Evolutionary conservation across 2,113 vertebrate genomes (phyloP), one percentile per base, ranked within the genome.

Genomic region (Chelonoidis abingdonii): DNA sequence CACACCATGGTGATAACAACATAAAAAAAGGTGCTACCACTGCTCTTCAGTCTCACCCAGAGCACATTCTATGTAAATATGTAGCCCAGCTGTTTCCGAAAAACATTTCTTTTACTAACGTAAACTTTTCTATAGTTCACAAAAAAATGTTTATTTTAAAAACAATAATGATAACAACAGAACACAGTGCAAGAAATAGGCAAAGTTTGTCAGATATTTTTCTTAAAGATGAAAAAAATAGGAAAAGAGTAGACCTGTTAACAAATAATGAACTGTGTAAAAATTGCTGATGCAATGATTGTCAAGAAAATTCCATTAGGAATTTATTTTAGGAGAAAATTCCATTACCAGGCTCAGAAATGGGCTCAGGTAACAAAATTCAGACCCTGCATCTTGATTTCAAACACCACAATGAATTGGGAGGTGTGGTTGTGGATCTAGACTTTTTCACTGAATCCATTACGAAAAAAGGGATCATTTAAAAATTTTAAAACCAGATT

Each of bases 401-500:
- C n/a, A 52, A 93, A 87, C 76, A 13, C 29, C 83, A 80, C 79
- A 93, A 90, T 92, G 87, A 75, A 27, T 3, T 29, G 50, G 50
- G 50, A 13, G 50, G 14, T 14, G 50, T 2, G 4, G 50, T 7
- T 44, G 13, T 14, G 49, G 11, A 24, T 59, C 5, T 72, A n/a
- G 89, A 56, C 2, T 9, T 82, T 29, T 89, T 92, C 90, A 52
- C 16, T 84, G 54, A 80, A 80, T 3, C 5, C 69, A 85, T 95
- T 84, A 24, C 12, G 82, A 89, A 92, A 92, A 22, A 86, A 31
- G 84, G 87, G 56, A 52, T 49, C 35, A 88, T 25, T 92, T 88
- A 75, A 9, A 93, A 2, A 2, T 35, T 96, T 89, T 96, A 83
- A 96, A 94, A 89, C 54, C 12, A 91, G 72, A 90, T 92, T 89